Evolutionary conservation across 2,888 invertebrate species (phyloP).

Genomic region (Drosophila engyochracea): DNA sequence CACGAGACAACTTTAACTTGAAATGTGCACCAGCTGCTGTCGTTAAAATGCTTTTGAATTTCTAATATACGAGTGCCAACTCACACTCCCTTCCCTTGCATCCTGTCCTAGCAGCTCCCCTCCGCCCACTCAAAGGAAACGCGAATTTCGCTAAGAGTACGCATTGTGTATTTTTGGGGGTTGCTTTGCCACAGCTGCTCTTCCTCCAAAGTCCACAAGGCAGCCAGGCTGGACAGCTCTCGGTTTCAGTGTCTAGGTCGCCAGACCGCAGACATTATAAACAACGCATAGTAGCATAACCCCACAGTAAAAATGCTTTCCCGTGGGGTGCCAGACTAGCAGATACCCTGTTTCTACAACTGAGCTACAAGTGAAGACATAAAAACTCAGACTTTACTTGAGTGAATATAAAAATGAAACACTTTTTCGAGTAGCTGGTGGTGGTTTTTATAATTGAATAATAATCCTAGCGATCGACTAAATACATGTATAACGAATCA

Average conservation of each 20-base stretch:
- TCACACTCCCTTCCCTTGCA: background rate
- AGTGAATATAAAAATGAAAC: background rate
- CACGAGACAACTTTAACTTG: slow-evolving; percentile 6
- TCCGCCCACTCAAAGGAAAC: background rate
- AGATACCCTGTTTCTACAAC: background rate
- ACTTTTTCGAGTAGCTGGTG: background rate
- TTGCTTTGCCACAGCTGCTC: slow-evolving; percentile 51
- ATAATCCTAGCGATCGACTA: background rate
- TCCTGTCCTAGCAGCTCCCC: background rate
- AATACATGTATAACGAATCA: background rate
- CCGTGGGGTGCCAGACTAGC: background rate
- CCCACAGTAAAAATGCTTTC: background rate
- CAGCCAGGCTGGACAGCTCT: slow-evolving; percentile 20
- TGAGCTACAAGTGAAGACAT: background rate
- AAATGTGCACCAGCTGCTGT: slow-evolving; percentile 66
- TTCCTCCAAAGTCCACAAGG: background rate
- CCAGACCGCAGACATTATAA: slow-evolving; percentile 82
- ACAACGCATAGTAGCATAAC: slow-evolving; percentile 54
- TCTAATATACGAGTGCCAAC: slow-evolving; percentile 43
- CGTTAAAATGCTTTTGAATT: slow-evolving; percentile 70
- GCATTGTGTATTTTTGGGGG: slow-evolving; percentile 53
- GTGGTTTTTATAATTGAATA: background rate
- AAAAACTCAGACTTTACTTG: background rate
- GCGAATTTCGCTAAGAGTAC: slow-evolving; percentile 49
- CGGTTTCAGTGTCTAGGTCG: slow-evolving; percentile 71